Evolutionary conservation across 2,797 vertebrate genomes (phyloP).

Genomic region (Alcedo atthis): DNA sequence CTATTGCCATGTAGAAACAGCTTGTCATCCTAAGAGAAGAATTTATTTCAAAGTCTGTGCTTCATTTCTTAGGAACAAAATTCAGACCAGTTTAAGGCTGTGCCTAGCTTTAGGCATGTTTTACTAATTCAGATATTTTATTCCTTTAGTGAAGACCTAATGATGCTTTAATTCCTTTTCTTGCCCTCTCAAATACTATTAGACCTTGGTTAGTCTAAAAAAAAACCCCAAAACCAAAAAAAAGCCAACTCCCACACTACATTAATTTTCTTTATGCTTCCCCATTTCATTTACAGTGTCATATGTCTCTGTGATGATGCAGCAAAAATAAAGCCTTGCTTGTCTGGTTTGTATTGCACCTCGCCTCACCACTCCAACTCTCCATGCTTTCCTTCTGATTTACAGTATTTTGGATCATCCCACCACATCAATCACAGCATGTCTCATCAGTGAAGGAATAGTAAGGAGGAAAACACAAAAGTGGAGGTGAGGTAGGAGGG

Average conservation of each 20-base stretch:
- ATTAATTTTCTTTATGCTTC: not conserved
- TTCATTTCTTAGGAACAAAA: not conserved
- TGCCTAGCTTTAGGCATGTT: not conserved
- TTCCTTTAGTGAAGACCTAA: not conserved
- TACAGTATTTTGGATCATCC: not conserved
- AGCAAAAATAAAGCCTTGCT: conserved; percentile 22
- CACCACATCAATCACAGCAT: not conserved
- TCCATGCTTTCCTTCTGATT: not conserved
- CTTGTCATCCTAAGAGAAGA: not conserved
- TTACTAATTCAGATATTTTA: not conserved
- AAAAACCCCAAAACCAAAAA: no score
- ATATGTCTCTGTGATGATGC: conserved; percentile 18
- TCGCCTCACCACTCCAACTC: not conserved
- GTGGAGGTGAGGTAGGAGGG: not conserved
- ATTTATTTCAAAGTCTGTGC: not conserved
- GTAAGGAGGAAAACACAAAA: not conserved
- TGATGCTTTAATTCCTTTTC: not conserved
- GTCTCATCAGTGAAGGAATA: not conserved
- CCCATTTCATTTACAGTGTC: not conserved
- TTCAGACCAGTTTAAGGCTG: not conserved
- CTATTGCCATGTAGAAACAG: not conserved
- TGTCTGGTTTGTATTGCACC: not conserved
- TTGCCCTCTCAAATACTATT: not conserved
- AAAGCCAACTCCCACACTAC: not conserved
- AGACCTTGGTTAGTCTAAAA: not conserved